A percentile compares a stretch with the other conserved stretches of the same genome.
Evolutionary conservation across 2,888 invertebrate species (phyloP).

Genomic region (Phortica okadai): DNA sequence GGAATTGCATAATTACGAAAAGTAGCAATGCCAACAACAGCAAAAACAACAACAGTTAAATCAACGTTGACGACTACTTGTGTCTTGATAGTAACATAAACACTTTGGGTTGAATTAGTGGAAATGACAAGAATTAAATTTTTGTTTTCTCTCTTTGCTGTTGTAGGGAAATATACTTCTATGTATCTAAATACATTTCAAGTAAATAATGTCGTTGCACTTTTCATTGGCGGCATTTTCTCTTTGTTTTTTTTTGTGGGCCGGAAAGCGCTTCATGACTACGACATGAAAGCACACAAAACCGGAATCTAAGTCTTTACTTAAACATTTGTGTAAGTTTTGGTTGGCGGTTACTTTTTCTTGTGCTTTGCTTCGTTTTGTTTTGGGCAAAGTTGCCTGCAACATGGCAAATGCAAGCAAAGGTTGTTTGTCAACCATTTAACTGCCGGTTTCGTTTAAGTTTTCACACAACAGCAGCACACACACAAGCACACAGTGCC

Average conservation of each 20-base stretch:
- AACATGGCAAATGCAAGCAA: not conserved
- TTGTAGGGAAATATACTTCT: too few relatives aligned
- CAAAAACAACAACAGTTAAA: not conserved
- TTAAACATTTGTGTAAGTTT: too few relatives aligned
- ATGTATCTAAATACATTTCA: not conserved
- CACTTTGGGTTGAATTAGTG: too few relatives aligned
- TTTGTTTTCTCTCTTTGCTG: not conserved
- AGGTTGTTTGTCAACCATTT: constrained; percentile 23
- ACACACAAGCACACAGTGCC: not conserved
- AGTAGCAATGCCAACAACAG: constrained; percentile 51
- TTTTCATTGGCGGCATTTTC: not conserved
- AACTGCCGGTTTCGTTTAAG: constrained; percentile 7
- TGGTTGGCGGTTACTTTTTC: not conserved
- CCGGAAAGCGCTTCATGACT: not conserved
- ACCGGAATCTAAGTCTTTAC: not conserved
- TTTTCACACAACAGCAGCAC: constrained; percentile 3
- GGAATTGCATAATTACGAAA: constrained; percentile 63
- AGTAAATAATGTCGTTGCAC: constrained; percentile 4
- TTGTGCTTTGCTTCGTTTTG: not conserved
- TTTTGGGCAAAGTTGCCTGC: not conserved
- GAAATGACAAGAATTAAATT: not conserved
- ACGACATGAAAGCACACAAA: constrained; percentile 1
- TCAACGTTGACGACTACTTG: too few relatives aligned
- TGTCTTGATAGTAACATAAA: too few relatives aligned
- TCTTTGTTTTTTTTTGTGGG: not conserved